Percentiles rank a stretch among this genome's conserved stretches.
These are phyloP conservation scores for Strigops habroptila DNA, from an alignment of 2,113 vertebrate genomes.

Conservation along the genomic window DNA sequence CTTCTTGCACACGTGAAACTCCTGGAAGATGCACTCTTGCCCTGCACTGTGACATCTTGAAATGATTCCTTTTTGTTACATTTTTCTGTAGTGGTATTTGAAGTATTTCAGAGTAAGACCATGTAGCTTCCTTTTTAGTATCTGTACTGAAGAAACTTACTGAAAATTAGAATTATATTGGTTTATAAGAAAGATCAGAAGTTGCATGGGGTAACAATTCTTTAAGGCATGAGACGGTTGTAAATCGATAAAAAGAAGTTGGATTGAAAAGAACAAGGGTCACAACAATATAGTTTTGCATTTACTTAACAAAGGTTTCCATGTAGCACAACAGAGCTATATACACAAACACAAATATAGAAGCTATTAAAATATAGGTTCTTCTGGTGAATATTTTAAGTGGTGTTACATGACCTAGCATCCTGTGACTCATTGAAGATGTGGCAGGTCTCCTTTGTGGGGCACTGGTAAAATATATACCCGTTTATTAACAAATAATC, in stretches of 20 bases:
- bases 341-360: background rate
- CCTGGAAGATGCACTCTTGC: background rate
- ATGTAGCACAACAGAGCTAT: background rate
- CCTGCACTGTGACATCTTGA: background rate
- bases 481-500: background rate
- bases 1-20: background rate
- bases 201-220: background rate
- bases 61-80: background rate
- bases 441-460: background rate
- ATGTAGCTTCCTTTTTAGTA: background rate
- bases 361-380: background rate
- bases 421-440: background rate
- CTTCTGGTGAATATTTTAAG: background rate
- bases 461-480: background rate
- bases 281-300: background rate
- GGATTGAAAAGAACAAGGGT: background rate
- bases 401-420: accelerated
- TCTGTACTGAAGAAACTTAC: background rate
- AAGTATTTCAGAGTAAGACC: background rate
- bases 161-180: background rate
- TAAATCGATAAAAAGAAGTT: background rate
- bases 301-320: background rate
- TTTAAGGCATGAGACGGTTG: background rate
- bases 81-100: background rate
- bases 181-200: background rate